Base-by-base conservation (phyloP, 2,888 invertebrate species). In the Endomychus coccineus region DNA sequence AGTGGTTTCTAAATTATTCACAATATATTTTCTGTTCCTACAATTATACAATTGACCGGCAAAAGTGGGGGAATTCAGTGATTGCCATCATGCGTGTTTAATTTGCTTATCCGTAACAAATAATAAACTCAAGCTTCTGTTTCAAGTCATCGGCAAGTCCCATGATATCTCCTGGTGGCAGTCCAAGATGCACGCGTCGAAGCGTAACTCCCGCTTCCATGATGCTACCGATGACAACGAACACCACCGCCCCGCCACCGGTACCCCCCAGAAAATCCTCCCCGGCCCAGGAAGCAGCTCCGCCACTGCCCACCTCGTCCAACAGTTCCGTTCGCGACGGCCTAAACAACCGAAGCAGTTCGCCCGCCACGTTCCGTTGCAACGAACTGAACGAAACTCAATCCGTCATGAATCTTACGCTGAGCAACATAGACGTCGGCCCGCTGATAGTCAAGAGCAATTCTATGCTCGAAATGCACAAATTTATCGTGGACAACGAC, bases 241-340 rank as follows among this genome's bases (percentile, higher is more conserved):
- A 75, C 4, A 78, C 79, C 4, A 79, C 80, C 4, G 65, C 80
- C 35, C 80, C 80, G 6, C n/a, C n/a, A n/a, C n/a, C n/a, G n/a
- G n/a, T n/a, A n/a, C n/a, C n/a, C n/a, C 80, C 80, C 0, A 59
- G 80, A 40, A 67, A 72, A 46, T 69, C 69, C 16, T 74, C 74
- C 1, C 74, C 74, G 7, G 69, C 69, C 1, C 56, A 66, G 21
- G 66, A 65, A 40, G 59, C 56, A 35, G 48, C 31, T 24, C 39
- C 46, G 34, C 38, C 39, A 9, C 50, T 48, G 25, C 52, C 50
- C 13, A 54, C 56, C n/a, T 50, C 58, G 6, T 57, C 57, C 24
- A 30, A 23, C 39, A 19, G 44, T 36, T 42, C 40, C 34, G n/a
- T n/a, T n/a, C n/a, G n/a, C n/a, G n/a, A 22, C 42, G 32, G n/a